A percentile compares a stretch with the other conserved stretches of the same genome.
phyloP scores from a whole-genome alignment of 2,797 vertebrate genomes.

The Labroides dimidiatus region DNA sequence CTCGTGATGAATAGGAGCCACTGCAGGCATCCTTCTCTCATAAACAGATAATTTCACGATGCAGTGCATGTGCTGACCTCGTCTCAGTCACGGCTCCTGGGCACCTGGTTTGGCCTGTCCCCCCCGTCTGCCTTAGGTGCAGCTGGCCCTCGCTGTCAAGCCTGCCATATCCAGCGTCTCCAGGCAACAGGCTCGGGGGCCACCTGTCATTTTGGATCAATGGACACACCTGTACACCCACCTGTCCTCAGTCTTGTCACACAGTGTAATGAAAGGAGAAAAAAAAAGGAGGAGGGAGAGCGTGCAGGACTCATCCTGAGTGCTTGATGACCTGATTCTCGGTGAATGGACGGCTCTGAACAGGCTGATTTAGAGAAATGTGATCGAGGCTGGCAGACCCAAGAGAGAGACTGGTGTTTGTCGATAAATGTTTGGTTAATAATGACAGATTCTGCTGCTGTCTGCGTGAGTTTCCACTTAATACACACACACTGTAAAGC shows the following conservation, averaged over 20 bases:
- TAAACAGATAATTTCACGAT: conserved; percentile 57
- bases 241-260: conserved; percentile 76
- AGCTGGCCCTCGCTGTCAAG: conserved; percentile 64
- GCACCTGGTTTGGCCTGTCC: conserved; percentile 48
- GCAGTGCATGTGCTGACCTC: conserved; percentile 42
- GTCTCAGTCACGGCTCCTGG: conserved; percentile 47
- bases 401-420: conserved; percentile 37
- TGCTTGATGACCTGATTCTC: conserved; percentile 69
- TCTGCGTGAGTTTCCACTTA: conserved; percentile 8
- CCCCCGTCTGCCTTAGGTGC: conserved; percentile 60
- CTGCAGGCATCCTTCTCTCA: conserved; percentile 29
- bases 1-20: conserved; percentile 4
- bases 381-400: conserved; percentile 47
- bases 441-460: conserved; percentile 33
- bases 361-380: conserved; percentile 51
- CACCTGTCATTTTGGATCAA: conserved; percentile 81
- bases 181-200: conserved; percentile 68
- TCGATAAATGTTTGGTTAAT: conserved; percentile 36
- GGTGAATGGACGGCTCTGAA: conserved; percentile 55
- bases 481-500: conserved; percentile 5
- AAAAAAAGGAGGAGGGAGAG: neutral
- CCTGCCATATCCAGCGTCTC: conserved; percentile 76
- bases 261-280: conserved; percentile 5
- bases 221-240: conserved; percentile 78
- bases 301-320: conserved; percentile 34